Conservation (phyloP, 1,140 invertebrate genomes). For the Eurytemora carolleeae region DNA sequence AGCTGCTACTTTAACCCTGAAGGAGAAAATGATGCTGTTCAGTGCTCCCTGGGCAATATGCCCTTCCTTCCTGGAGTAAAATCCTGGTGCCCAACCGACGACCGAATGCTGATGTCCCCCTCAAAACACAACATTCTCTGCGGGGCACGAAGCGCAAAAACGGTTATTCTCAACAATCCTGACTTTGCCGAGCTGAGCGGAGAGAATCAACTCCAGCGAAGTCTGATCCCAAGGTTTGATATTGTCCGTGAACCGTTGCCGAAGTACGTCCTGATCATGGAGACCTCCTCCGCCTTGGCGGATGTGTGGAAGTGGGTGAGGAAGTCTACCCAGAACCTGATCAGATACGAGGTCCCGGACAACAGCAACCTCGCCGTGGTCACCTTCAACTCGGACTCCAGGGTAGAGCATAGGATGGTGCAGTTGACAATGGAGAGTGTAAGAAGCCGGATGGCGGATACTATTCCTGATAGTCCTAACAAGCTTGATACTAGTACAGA, state of each 20-base stretch:
- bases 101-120: no score
- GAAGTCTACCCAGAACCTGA: constrained; percentile 11
- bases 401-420: neutral
- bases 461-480: constrained; percentile 9
- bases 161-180: neutral
- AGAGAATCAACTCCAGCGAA: no score
- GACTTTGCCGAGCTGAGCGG: no score
- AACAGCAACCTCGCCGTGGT: constrained; percentile 1
- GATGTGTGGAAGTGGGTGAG: constrained; percentile 10
- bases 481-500: constrained; percentile 9
- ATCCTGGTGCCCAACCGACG: no score
- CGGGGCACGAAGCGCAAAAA: neutral
- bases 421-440: neutral
- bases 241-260: constrained; percentile 1
- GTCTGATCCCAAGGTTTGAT: neutral
- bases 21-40: neutral
- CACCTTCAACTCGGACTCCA: constrained; percentile 5
- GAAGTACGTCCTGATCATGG: constrained; percentile 10
- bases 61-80: neutral
- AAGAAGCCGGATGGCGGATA: constrained; percentile 1
- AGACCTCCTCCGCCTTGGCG: constrained; percentile 5
- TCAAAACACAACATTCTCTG: neutral
- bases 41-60: neutral
- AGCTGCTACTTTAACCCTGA: neutral
- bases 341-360: constrained; percentile 2